phyloP scores from a whole-genome alignment of 2,888 invertebrate genomes.

The Lithosia quadra region DNA sequence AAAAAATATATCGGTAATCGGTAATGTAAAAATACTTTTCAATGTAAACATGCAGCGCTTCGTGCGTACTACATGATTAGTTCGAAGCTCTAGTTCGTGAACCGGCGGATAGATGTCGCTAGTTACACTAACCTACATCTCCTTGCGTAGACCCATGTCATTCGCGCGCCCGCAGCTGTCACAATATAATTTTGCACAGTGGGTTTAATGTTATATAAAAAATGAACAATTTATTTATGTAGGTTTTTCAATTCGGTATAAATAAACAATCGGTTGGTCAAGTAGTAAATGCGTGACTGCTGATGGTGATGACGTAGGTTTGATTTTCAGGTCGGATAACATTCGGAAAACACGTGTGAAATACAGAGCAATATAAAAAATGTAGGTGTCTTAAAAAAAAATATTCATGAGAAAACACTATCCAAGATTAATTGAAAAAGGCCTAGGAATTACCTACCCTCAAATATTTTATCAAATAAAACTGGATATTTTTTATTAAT shows the following conservation, averaged over 20 bases:
- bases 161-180: conserved; percentile 69
- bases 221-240: conserved; percentile 9
- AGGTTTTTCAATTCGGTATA: not conserved
- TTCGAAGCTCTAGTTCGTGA: conserved; percentile 63
- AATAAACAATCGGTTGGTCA: not conserved
- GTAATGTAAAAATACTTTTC: not conserved
- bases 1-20: conserved; percentile 2
- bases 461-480: too few species aligned
- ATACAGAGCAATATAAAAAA: too few species aligned
- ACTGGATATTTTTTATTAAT: too few species aligned
- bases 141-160: conserved; percentile 61
- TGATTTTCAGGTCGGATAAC: not conserved
- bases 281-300: not conserved
- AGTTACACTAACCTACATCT: conserved; percentile 72
- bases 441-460: too few species aligned
- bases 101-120: conserved; percentile 75
- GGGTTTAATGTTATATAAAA: conserved; percentile 39
- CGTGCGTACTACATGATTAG: conserved; percentile 3
- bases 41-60: conserved; percentile 16
- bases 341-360: not conserved
- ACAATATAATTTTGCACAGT: conserved; percentile 66
- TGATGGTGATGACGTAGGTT: not conserved
- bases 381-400: too few species aligned
- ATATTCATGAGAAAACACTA: too few species aligned
- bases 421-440: too few species aligned